These are phyloP conservation scores for Cardinalis cardinalis DNA, from an alignment of 2,113 vertebrate species.

Conservation along the genomic window DNA sequence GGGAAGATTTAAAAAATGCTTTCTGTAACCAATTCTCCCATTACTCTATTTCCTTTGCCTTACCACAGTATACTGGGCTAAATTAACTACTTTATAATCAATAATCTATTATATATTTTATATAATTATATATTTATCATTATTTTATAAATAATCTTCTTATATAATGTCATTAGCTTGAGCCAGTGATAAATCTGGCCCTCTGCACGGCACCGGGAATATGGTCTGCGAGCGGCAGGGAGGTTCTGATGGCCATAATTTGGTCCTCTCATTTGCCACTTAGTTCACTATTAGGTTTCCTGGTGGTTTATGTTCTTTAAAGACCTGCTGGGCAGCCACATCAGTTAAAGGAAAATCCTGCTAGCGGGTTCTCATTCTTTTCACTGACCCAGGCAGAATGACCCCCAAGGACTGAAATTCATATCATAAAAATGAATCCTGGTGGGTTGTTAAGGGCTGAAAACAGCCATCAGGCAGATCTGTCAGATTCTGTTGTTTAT, in stretches of 20 bases:
- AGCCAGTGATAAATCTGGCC: not conserved
- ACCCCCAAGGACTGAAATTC: not conserved
- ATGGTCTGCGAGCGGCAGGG: accelerated
- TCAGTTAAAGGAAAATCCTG: conserved; percentile 14
- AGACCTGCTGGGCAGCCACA: conserved; percentile 25
- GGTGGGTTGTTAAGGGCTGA: conserved; percentile 2
- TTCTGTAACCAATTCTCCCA: not conserved
- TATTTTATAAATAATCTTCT: not conserved
- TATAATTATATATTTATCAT: not conserved
- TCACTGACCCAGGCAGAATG: conserved; percentile 20
- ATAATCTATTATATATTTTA: not conserved
- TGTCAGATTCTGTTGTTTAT: conserved; percentile 43
- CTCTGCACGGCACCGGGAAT: not conserved
- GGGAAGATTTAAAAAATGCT: not conserved
- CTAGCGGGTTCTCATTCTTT: not conserved
- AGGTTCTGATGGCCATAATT: not conserved
- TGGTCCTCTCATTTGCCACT: conserved; percentile 14
- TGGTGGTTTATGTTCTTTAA: conserved; percentile 21
- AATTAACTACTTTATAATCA: not conserved
- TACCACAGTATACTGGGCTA: not conserved
- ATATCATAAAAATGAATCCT: conserved; percentile 26
- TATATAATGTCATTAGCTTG: not conserved
- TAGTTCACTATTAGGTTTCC: conserved; percentile 10
- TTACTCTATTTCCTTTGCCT: not conserved
- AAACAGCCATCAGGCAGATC: conserved; percentile 14